Evolutionary conservation across 2,888 invertebrate genomes (phyloP).

Genomic region (Pardosa pseudoannulata): DNA sequence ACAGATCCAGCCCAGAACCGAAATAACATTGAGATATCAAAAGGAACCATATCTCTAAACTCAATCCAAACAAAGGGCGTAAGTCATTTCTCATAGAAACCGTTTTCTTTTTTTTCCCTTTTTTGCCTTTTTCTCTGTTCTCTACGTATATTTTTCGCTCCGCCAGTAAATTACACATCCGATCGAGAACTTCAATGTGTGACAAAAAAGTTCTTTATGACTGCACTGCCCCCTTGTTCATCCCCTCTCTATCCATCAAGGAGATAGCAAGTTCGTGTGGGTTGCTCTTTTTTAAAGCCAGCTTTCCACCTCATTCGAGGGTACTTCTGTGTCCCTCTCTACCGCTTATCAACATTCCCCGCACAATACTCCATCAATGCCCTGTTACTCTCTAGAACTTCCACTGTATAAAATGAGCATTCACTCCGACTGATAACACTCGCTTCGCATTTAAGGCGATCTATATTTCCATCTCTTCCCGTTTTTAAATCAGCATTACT

Average conservation of each 20-base stretch:
- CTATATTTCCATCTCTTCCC: constrained; percentile 30
- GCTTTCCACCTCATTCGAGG: constrained; percentile 49
- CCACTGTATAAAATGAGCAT: constrained; percentile 44
- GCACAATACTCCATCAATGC: constrained; percentile 54
- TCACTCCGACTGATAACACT: constrained; percentile 48
- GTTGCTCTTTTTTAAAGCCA: constrained; percentile 46
- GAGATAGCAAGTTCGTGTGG: constrained; percentile 54
- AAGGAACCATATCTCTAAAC: too few relatives aligned
- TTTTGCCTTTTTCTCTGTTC: too few relatives aligned
- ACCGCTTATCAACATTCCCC: constrained; percentile 52
- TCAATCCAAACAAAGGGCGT: too few relatives aligned
- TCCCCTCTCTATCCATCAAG: constrained; percentile 62
- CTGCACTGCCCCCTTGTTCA: constrained; percentile 33
- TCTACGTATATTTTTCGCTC: too few relatives aligned
- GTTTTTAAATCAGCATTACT: too few relatives aligned
- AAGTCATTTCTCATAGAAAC: too few relatives aligned
- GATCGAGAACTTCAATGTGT: constrained; percentile 54
- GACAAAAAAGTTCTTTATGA: constrained; percentile 67
- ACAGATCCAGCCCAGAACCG: too few relatives aligned
- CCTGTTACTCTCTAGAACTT: constrained; percentile 41
- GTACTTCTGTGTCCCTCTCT: background rate
- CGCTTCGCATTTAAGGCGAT: constrained; percentile 45
- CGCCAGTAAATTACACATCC: constrained; percentile 47
- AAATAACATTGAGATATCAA: too few relatives aligned
- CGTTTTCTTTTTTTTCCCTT: too few relatives aligned